These are phyloP conservation scores for Tetramorium bicarinatum DNA, from an alignment of 2,888 invertebrate species.

Conservation along the genomic window DNA sequence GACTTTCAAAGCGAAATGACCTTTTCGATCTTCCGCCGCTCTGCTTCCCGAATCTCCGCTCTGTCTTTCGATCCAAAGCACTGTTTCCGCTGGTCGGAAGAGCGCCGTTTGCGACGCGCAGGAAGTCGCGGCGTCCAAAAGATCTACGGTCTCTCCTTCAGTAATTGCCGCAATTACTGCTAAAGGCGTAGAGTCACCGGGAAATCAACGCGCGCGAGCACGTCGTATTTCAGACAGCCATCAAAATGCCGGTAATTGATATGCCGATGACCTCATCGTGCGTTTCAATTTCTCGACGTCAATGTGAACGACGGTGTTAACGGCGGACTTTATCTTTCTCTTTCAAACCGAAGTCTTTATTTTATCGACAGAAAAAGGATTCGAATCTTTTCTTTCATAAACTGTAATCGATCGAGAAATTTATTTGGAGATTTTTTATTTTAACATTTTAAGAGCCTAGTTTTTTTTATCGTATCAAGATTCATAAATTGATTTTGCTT, in stretches of 20 bases:
- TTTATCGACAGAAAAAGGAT: background rate
- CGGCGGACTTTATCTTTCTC: background rate
- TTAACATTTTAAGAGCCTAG: background rate
- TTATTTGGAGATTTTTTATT: background rate
- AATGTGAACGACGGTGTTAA: background rate
- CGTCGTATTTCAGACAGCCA: slow-evolving; percentile 27
- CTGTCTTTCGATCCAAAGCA: slow-evolving; percentile 1
- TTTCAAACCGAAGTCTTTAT: background rate
- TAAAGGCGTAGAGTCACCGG: slow-evolving; percentile 34
- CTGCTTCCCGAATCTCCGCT: slow-evolving; percentile 12
- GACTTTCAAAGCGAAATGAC: slow-evolving; percentile 42
- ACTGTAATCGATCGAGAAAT: background rate
- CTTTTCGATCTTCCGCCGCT: slow-evolving; percentile 15
- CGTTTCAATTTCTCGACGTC: background rate
- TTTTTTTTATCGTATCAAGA: background rate
- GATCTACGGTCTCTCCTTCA: slow-evolving; percentile 55
- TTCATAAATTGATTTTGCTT: background rate
- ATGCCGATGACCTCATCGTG: slow-evolving; percentile 11
- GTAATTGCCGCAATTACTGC: slow-evolving; percentile 66
- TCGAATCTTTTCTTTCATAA: background rate
- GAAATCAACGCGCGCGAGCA: slow-evolving; percentile 33
- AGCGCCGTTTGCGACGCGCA: slow-evolving; percentile 30
- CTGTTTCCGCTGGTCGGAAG: slow-evolving; percentile 36
- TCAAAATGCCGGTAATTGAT: slow-evolving; percentile 20
- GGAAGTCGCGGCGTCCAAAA: slow-evolving; percentile 35